A percentile compares a stretch with the other conserved stretches of the same genome.
These are phyloP conservation scores for Acipenser transmontanus DNA, from an alignment of 2,797 vertebrate genomes.

Conservation along the genomic window DNA sequence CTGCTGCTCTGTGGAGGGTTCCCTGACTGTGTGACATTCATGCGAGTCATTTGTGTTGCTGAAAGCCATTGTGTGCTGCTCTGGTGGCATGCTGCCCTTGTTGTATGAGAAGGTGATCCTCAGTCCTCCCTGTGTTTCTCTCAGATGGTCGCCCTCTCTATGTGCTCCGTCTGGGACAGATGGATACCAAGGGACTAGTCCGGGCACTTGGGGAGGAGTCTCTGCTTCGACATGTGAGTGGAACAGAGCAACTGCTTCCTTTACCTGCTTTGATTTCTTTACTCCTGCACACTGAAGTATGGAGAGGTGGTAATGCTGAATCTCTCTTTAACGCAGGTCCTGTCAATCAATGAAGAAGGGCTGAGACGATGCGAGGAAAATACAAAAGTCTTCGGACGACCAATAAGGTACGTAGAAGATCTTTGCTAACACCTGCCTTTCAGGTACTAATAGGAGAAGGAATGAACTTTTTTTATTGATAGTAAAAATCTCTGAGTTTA, in stretches of 20 bases:
- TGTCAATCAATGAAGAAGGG: slow-evolving; percentile 83
- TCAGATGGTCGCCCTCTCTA: slow-evolving; percentile 91
- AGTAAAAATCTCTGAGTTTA: no score
- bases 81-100: no score
- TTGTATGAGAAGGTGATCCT: no score
- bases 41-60: no score
- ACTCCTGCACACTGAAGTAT: neutral
- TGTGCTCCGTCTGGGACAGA: slow-evolving; percentile 91
- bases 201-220: slow-evolving; percentile 93
- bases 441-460: neutral
- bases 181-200: slow-evolving; percentile 97
- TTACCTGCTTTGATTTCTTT: neutral
- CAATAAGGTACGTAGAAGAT: slow-evolving; percentile 65
- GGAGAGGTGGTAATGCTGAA: neutral
- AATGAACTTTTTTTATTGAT: neutral
- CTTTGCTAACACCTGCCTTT: no score
- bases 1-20: no score
- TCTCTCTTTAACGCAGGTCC: slow-evolving; percentile 50
- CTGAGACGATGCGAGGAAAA: slow-evolving; percentile 78
- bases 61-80: no score
- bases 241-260: neutral
- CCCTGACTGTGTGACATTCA: no score
- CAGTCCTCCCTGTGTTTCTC: neutral
- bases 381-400: slow-evolving; percentile 78
- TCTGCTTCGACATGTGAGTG: slow-evolving; percentile 86